These are phyloP conservation scores for Okamejei kenojei DNA, from an alignment of 2,797 vertebrate species.

Conservation along the genomic window DNA sequence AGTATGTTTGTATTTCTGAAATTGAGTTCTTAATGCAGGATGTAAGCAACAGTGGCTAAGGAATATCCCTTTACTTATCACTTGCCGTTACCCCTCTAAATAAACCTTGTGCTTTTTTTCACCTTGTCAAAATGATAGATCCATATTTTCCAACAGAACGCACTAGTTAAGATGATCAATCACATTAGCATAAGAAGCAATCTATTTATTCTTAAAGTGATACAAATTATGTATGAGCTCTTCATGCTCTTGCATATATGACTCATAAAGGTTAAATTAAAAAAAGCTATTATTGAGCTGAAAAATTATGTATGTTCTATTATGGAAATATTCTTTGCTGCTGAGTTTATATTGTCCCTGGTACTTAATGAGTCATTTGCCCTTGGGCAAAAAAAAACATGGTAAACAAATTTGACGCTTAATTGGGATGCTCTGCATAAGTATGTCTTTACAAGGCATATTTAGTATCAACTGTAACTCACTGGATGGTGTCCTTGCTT, in stretches of 20 bases:
- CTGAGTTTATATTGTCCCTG: background rate
- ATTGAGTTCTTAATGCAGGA: background rate
- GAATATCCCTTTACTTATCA: background rate
- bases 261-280: background rate
- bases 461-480: too few relatives aligned
- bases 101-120: background rate
- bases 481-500: too few relatives aligned
- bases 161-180: background rate
- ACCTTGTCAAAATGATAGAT: background rate
- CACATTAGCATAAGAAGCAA: background rate
- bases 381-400: background rate
- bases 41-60: background rate
- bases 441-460: background rate
- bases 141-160: background rate
- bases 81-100: background rate
- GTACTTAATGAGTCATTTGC: background rate
- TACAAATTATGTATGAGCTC: conserved; percentile 6
- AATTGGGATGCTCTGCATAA: background rate
- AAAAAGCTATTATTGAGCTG: background rate
- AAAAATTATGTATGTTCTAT: background rate
- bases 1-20: background rate
- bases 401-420: background rate
- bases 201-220: background rate
- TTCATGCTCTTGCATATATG: background rate
- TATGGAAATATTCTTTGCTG: background rate